Conservation (phyloP, 2,113 vertebrate genomes). For the Pionites leucogaster region DNA sequence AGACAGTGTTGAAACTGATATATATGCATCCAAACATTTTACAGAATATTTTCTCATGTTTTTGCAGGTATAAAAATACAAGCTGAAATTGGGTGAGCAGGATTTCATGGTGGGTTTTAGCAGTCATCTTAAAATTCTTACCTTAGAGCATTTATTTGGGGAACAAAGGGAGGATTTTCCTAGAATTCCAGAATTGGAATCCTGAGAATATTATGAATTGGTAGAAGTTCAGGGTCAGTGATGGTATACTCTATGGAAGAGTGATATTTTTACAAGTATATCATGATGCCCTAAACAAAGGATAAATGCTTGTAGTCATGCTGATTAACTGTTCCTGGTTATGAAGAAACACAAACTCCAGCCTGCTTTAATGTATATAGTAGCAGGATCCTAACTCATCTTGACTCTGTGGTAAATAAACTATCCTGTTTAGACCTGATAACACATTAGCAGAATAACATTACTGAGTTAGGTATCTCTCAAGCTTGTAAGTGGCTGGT, state of each 20-base stretch:
- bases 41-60: neutral
- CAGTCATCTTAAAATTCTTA: neutral
- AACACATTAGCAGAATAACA: neutral
- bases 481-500: neutral
- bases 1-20: neutral
- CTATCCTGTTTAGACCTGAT: neutral
- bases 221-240: neutral
- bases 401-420: neutral
- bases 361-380: neutral
- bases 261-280: fast-evolving
- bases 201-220: neutral
- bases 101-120: neutral
- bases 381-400: neutral
- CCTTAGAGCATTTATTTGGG: neutral
- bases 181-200: neutral
- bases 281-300: neutral
- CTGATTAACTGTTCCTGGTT: neutral
- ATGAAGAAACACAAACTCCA: neutral
- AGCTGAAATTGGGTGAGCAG: neutral
- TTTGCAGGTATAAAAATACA: neutral
- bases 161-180: neutral
- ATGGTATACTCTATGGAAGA: neutral
- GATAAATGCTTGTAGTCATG: neutral
- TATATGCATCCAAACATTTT: neutral
- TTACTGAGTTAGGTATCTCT: neutral